Percentiles rank a stretch among this genome's conserved stretches.
Evolutionary conservation across 2,888 invertebrate genomes (phyloP).

Genomic region (Vanessa cardui): DNA sequence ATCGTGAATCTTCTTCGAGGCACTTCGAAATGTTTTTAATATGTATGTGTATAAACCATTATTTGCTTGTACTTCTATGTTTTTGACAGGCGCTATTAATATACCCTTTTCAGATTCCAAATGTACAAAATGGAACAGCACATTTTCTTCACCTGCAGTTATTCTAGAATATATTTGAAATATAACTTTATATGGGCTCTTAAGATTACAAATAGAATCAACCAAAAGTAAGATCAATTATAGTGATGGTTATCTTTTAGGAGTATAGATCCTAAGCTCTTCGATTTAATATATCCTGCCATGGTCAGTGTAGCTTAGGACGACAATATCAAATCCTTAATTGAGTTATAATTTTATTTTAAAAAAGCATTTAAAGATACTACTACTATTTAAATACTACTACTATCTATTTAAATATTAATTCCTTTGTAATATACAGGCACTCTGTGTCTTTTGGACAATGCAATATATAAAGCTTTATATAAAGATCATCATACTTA

Average conservation of each 20-base stretch:
- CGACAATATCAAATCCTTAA: too few relatives aligned
- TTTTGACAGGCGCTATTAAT: slow-evolving; percentile 84
- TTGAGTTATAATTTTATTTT: too few relatives aligned
- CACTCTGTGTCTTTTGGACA: not conserved
- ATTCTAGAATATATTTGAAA: slow-evolving; percentile 68
- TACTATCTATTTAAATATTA: too few relatives aligned
- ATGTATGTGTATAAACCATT: slow-evolving; percentile 81
- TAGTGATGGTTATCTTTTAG: too few relatives aligned
- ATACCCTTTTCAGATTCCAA: slow-evolving; percentile 88
- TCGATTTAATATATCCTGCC: too few relatives aligned
- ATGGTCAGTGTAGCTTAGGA: too few relatives aligned
- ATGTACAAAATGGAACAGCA: slow-evolving; percentile 89
- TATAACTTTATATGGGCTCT: not conserved
- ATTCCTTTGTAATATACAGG: too few relatives aligned
- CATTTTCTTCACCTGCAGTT: slow-evolving; percentile 88
- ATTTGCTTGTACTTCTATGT: slow-evolving; percentile 64
- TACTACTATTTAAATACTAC: too few relatives aligned
- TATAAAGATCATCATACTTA: slow-evolving; percentile 50
- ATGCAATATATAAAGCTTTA: not conserved
- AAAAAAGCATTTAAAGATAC: too few relatives aligned
- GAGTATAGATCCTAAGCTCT: too few relatives aligned
- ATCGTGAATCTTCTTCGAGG: slow-evolving; percentile 88
- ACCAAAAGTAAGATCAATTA: too few relatives aligned
- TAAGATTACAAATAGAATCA: not conserved
- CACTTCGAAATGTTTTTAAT: slow-evolving; percentile 86